These are phyloP conservation scores for Drosophila rubida DNA, from an alignment of 2,888 invertebrate genomes.

Conservation along the genomic window DNA sequence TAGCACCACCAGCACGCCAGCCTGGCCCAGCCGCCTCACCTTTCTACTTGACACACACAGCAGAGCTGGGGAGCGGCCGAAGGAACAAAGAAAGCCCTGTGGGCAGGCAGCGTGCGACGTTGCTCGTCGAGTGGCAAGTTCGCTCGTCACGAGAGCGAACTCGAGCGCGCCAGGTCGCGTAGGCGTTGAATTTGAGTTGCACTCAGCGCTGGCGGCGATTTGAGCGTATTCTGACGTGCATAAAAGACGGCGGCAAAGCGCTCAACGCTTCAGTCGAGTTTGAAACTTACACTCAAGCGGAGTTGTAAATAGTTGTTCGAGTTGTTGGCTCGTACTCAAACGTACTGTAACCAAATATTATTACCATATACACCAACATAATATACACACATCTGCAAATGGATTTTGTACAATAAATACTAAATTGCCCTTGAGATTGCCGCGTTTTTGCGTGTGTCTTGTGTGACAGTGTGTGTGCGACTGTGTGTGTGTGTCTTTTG, in stretches of 20 bases:
- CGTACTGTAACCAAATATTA: conserved; percentile 77
- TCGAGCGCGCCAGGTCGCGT: conserved; percentile 26
- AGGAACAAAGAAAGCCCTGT: conserved; percentile 1
- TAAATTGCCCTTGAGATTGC: conserved; percentile 19
- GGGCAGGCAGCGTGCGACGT: conserved; percentile 4
- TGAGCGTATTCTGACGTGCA: conserved; percentile 48
- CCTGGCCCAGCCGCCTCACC: conserved; percentile 8
- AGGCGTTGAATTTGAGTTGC: conserved; percentile 51
- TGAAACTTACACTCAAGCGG: conserved; percentile 84
- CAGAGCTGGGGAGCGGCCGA: conserved; percentile 4
- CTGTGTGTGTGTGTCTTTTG: conserved; percentile 18
- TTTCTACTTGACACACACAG: conserved; percentile 22
- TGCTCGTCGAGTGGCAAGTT: conserved; percentile 19
- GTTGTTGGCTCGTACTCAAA: conserved; percentile 85
- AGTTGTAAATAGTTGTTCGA: conserved; percentile 82
- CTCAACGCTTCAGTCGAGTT: conserved; percentile 84
- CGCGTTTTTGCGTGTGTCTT: conserved; percentile 33
- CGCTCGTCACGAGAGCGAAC: background rate
- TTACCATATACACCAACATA: conserved; percentile 26
- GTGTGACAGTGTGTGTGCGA: conserved; percentile 20
- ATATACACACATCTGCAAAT: conserved; percentile 23
- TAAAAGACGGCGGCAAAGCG: conserved; percentile 78
- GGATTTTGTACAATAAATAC: conserved; percentile 26
- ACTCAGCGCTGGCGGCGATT: conserved; percentile 34
- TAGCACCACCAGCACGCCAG: conserved; percentile 8